Conservation (phyloP, 2,113 vertebrate genomes). For the Ramphastos sulfuratus region DNA sequence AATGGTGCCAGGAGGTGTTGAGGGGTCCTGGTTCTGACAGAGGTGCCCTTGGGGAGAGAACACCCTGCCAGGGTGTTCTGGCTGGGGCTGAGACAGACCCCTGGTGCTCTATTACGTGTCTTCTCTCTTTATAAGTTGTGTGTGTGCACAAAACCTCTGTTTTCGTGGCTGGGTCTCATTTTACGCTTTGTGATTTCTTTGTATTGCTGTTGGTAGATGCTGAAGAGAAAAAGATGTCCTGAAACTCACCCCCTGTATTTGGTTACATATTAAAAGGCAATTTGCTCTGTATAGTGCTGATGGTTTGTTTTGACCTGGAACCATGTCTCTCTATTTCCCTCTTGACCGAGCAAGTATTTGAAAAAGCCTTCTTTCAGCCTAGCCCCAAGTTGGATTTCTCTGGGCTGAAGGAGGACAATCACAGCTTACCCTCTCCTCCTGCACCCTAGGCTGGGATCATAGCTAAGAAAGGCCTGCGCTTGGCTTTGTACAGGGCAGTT, state of each 20-base stretch:
- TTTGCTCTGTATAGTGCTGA: neutral
- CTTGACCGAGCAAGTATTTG: neutral
- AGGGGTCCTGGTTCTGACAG: neutral
- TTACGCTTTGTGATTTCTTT: neutral
- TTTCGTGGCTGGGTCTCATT: neutral
- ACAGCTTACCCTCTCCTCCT: neutral
- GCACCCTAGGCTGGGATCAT: neutral
- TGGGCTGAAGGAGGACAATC: neutral
- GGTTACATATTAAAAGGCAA: neutral
- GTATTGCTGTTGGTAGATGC: neutral
- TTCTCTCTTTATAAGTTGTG: neutral
- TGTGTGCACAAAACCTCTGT: neutral
- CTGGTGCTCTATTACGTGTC: neutral
- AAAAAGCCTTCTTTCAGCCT: neutral
- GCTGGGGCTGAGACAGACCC: accelerated
- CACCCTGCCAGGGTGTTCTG: neutral
- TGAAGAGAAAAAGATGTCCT: neutral
- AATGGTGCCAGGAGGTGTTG: accelerated
- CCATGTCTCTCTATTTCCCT: neutral
- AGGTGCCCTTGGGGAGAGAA: neutral
- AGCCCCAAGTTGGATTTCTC: neutral
- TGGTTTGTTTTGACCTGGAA: neutral
- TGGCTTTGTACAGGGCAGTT: neutral
- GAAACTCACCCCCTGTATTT: neutral
- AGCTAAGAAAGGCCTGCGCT: neutral